Conservation (phyloP, 2,113 vertebrate genomes). For the Australoheros scitulus region DNA sequence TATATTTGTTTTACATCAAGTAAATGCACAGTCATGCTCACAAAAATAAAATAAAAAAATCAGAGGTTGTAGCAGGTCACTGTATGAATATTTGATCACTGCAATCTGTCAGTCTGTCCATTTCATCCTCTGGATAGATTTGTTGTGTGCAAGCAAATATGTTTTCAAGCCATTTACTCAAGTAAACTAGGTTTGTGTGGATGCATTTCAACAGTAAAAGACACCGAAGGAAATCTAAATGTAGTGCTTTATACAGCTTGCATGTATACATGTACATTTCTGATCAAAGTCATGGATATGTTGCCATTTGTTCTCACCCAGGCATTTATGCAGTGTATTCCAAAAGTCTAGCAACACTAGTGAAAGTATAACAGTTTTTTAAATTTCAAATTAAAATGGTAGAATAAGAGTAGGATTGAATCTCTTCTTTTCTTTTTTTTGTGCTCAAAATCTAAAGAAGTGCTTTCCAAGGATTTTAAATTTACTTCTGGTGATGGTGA, state of each 20-base stretch:
- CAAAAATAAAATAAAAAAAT: not conserved
- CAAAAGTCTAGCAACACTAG: not conserved
- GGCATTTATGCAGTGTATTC: not conserved
- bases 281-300: rapidly evolving
- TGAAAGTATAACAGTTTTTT: not conserved
- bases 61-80: constrained; percentile 23
- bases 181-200: constrained; percentile 2
- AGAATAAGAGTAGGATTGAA: not conserved
- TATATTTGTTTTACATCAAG: not conserved
- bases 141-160: constrained; percentile 17
- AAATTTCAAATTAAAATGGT: not conserved
- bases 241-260: not conserved
- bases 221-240: not conserved
- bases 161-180: not conserved
- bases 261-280: not conserved
- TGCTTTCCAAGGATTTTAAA: too few species aligned
- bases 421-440: too few species aligned
- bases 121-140: constrained; percentile 18
- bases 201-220: not conserved
- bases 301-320: not conserved
- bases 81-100: constrained; percentile 54
- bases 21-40: constrained; percentile 6
- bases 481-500: not conserved
- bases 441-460: too few species aligned
- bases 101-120: constrained; percentile 41